A percentile compares a stretch with the other conserved stretches of the same genome.
phyloP scores from a whole-genome alignment of 2,797 vertebrate genomes.

The Onychomys arenicola region DNA sequence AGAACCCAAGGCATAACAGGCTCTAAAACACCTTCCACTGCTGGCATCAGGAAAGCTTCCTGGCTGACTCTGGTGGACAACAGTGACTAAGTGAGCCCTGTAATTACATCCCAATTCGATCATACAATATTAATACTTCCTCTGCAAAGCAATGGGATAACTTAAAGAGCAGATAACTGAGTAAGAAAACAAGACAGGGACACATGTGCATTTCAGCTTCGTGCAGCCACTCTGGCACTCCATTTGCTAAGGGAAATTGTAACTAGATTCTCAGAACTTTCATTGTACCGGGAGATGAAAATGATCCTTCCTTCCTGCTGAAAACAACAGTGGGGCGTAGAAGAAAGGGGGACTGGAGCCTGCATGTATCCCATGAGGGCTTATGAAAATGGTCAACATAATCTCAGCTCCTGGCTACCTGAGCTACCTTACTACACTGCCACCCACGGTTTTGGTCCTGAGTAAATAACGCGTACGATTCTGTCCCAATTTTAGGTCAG shows the following conservation, averaged over 20 bases:
- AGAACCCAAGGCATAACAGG: slow-evolving; percentile 88
- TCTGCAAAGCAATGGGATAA: slow-evolving; percentile 89
- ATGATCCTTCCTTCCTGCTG: slow-evolving; percentile 90
- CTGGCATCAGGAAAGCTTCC: slow-evolving; percentile 88
- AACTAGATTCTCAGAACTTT: slow-evolving; percentile 89
- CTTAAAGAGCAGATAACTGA: slow-evolving; percentile 88
- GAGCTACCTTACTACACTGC: slow-evolving; percentile 77
- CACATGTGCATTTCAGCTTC: slow-evolving; percentile 86
- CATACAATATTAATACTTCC: slow-evolving; percentile 93
- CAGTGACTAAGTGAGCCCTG: slow-evolving; percentile 90
- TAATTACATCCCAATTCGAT: slow-evolving; percentile 90
- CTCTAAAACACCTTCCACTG: slow-evolving; percentile 88
- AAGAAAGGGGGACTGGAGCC: slow-evolving; percentile 66
- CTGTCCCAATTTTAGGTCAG: slow-evolving; percentile 33
- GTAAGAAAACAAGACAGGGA: slow-evolving; percentile 76
- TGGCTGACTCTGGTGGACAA: slow-evolving; percentile 90
- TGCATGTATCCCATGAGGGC: slow-evolving; percentile 84
- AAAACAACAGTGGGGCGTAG: slow-evolving; percentile 62
- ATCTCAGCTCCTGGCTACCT: slow-evolving; percentile 81
- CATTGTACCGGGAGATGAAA: slow-evolving; percentile 89
- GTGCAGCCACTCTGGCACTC: slow-evolving; percentile 86
- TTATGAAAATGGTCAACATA: slow-evolving; percentile 88
- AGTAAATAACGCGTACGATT: background rate
- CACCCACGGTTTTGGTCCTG: slow-evolving; percentile 63
- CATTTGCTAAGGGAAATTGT: slow-evolving; percentile 89